These are phyloP conservation scores for Teinopalpus imperialis DNA, from an alignment of 2,888 invertebrate genomes.

Conservation along the genomic window DNA sequence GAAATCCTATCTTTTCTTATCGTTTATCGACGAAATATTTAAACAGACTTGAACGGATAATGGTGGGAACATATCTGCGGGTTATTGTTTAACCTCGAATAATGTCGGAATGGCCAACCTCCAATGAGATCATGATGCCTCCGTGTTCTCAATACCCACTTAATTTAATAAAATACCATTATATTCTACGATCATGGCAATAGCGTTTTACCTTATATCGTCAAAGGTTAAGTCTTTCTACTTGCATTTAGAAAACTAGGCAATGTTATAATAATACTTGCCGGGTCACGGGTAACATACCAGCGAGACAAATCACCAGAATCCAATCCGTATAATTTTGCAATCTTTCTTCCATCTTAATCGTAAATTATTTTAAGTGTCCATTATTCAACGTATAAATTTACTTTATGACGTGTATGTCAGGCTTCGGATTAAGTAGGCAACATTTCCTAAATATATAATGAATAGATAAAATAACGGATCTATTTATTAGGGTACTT, in stretches of 20 bases:
- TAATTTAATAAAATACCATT: constrained; percentile 29
- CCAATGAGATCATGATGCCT: constrained; percentile 26
- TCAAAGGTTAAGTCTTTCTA: constrained; percentile 28
- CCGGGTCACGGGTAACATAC: constrained; percentile 8
- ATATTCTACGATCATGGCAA: constrained; percentile 24
- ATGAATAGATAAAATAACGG: constrained; percentile 16
- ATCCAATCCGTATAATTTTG: constrained; percentile 44
- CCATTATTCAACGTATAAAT: constrained; percentile 37
- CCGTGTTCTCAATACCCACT: constrained; percentile 27
- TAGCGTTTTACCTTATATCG: constrained; percentile 29
- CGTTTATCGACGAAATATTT: constrained; percentile 12
- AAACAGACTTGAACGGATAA: constrained; percentile 13
- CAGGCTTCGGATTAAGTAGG: constrained; percentile 23
- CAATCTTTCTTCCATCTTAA: constrained; percentile 38
- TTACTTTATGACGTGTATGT: constrained; percentile 30
- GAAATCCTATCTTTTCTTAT: constrained; percentile 12
- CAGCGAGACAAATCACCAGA: constrained; percentile 30
- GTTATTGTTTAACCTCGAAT: constrained; percentile 21
- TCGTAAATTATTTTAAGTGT: constrained; percentile 32
- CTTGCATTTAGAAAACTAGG: constrained; percentile 26
- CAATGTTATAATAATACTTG: constrained; percentile 27
- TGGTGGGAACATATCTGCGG: constrained; percentile 21
- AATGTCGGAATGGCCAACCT: constrained; percentile 15
- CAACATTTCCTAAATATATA: constrained; percentile 30
- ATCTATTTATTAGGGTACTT: constrained; percentile 18